Evolutionary conservation across 2,797 vertebrate species (phyloP).

Genomic region (Etheostoma perlongum): DNA sequence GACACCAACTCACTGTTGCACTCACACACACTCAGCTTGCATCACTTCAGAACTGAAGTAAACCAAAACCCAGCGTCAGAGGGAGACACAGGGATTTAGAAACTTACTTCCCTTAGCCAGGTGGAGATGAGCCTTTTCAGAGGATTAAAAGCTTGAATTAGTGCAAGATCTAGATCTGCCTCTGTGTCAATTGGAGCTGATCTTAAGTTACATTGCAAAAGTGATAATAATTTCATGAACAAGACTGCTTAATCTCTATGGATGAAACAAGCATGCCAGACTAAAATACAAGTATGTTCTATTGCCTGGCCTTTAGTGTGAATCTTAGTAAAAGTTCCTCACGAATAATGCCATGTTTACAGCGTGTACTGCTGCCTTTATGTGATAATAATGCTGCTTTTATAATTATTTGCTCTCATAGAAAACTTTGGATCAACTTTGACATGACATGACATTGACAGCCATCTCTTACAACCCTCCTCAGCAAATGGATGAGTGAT

Average conservation of each 20-base stretch:
- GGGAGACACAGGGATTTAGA: slow-evolving; percentile 69
- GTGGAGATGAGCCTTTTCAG: slow-evolving; percentile 72
- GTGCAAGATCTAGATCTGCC: slow-evolving; percentile 45
- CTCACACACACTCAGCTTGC: slow-evolving; percentile 78
- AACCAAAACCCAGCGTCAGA: slow-evolving; percentile 69
- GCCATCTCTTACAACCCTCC: not conserved
- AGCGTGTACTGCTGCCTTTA: not conserved
- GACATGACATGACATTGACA: too few relatives aligned
- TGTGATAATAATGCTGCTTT: not conserved
- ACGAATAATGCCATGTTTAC: not conserved
- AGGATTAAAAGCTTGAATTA: slow-evolving; percentile 71
- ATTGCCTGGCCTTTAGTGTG: not conserved
- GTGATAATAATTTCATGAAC: slow-evolving; percentile 32
- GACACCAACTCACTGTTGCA: slow-evolving; percentile 79
- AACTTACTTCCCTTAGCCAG: slow-evolving; percentile 69
- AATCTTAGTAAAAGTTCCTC: slow-evolving; percentile 8
- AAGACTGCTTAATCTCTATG: slow-evolving; percentile 5
- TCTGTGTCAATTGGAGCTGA: slow-evolving; percentile 52
- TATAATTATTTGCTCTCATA: not conserved
- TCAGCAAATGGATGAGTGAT: not conserved
- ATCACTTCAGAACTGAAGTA: slow-evolving; percentile 78
- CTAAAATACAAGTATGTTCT: not conserved
- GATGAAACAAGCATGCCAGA: slow-evolving; percentile 19
- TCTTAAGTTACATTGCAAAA: slow-evolving; percentile 41
- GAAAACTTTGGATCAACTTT: not conserved